Evolutionary conservation across 30 jellyfish, hydroid and myxozoan species (phyloP).

Genomic region (Catostylus mosaicus): DNA sequence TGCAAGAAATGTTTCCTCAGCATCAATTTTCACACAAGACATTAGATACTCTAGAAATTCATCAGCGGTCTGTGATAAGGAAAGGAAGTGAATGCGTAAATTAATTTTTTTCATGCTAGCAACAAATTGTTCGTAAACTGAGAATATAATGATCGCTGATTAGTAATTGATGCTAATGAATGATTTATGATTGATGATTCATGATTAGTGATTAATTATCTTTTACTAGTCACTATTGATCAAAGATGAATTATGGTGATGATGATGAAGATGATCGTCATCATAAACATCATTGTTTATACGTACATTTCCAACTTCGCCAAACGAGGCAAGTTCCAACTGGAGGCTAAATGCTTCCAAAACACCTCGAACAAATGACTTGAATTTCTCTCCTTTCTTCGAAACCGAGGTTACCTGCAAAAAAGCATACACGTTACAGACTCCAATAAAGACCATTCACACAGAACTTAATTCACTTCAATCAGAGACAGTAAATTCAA

Average conservation of each 20-base stretch:
- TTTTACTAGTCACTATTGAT: too few species aligned
- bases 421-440: too few species aligned
- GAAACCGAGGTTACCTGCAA: constrained; percentile 76
- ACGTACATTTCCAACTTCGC: constrained; percentile 87
- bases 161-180: background rate
- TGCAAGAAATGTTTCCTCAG: constrained; percentile 84
- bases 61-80: constrained; percentile 74
- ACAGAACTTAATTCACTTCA: too few species aligned
- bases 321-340: constrained; percentile 90
- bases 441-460: too few species aligned
- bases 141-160: too few species aligned
- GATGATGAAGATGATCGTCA: background rate
- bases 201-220: background rate
- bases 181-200: background rate
- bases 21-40: constrained; percentile 88
- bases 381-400: constrained; percentile 80
- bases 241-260: background rate
- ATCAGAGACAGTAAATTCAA: too few species aligned
- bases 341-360: constrained; percentile 84
- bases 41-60: constrained; percentile 87
- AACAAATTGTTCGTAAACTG: too few species aligned
- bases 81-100: background rate
- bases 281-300: background rate
- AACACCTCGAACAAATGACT: constrained; percentile 78
- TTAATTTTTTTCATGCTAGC: too few species aligned